phyloP scores from a whole-genome alignment of 2,797 vertebrate species.

The Esox lucius region DNA sequence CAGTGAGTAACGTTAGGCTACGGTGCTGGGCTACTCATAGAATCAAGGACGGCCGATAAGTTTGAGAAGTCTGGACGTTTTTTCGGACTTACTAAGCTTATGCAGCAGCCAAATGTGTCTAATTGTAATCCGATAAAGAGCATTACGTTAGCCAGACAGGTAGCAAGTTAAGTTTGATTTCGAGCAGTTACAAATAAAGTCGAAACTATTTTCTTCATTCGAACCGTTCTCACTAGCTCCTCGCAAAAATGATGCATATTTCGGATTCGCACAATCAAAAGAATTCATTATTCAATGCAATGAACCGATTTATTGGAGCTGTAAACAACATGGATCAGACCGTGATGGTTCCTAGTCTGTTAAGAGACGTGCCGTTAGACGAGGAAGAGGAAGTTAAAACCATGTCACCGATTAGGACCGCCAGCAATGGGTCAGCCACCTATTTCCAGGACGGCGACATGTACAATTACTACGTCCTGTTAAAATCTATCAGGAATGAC shows the following conservation, averaged over 20 bases:
- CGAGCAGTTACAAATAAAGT: neutral
- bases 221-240: neutral
- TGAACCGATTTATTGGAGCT: slow-evolving; percentile 94
- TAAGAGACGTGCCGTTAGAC: slow-evolving; percentile 92
- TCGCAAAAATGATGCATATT: slow-evolving; percentile 82
- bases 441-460: slow-evolving; percentile 85
- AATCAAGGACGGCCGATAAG: neutral
- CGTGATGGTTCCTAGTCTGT: slow-evolving; percentile 93
- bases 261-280: slow-evolving; percentile 87
- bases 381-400: slow-evolving; percentile 74
- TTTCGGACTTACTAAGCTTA: slow-evolving; percentile 1
- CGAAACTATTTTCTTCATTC: neutral
- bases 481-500: slow-evolving; percentile 94
- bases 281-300: slow-evolving; percentile 89
- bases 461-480: slow-evolving; percentile 93
- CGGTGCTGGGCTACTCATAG: too few species aligned
- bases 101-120: neutral
- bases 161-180: slow-evolving; percentile 43
- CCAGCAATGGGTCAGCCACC: slow-evolving; percentile 56
- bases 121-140: slow-evolving; percentile 51
- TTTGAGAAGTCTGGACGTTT: neutral
- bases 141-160: slow-evolving; percentile 33
- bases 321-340: slow-evolving; percentile 99
- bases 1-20: neutral
- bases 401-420: slow-evolving; percentile 47